Base-by-base conservation (phyloP, 1,140 invertebrate species). In the Aporrectodea caliginosa region DNA sequence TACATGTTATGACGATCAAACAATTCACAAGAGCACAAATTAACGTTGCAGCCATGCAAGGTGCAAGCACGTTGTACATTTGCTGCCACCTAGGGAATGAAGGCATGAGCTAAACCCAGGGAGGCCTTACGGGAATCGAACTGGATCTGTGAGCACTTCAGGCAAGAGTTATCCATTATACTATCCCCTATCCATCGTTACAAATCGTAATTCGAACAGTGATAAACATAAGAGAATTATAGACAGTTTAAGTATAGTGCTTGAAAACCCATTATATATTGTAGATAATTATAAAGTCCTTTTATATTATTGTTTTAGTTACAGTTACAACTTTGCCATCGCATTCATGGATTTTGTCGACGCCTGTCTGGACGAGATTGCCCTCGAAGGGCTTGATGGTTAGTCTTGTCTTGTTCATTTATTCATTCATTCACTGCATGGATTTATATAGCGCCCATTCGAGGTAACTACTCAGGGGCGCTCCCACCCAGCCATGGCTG, bases 371-470 rank as follows among this genome's bases (percentile, higher is more conserved):
- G 93, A 95, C 84, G 94, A 95, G 89, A 91, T 95, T 82, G 91
- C 92, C 1, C 88, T 95, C 1, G 94, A 95, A 89, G 94, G 93
- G 1, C 87, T 95, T 31, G 93, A 94, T 88, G 94, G 94, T 68
- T 93, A 71, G 82, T 93, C 14, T 34, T 30, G 43, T 14, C 16
- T 30, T 27, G n/a, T 79, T 69, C 75, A n/a, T n/a, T 29, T 30
- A 69, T 71, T 73, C 27, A 14, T n/a, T 2, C 2, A 31, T 16
- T 27, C 69, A 14, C n/a, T 68, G 68, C n/a, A n/a, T n/a, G n/a
- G n/a, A n/a, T n/a, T n/a, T n/a, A 33, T 30, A 30, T 43, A 79
- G n/a, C 30, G 35, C 29, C 16, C 70, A 22, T 72, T 35, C 32
- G 34, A 68, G 29, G 32, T 1, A 72, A 31, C 1, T 16, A 32